Evolutionary conservation across 2,888 invertebrate genomes (phyloP).

Genomic region (Drosophila mimica): DNA sequence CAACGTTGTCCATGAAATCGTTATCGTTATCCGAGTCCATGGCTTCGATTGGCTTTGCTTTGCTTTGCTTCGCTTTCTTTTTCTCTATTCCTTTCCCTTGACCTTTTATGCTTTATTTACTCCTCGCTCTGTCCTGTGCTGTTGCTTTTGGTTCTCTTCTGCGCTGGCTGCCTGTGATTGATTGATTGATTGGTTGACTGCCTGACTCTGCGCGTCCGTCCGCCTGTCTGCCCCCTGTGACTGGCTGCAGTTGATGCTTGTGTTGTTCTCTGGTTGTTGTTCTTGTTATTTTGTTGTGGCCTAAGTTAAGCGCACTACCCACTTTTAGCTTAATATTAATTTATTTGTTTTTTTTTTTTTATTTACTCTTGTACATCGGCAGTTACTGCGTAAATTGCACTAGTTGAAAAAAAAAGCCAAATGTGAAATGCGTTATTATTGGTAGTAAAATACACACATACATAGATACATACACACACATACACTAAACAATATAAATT

Average conservation of each 20-base stretch:
- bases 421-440: conserved; percentile 28
- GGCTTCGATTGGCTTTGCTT: conserved; percentile 13
- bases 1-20: conserved; percentile 94
- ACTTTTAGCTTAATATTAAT: conserved; percentile 3
- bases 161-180: not conserved
- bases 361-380: conserved; percentile 6
- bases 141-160: not conserved
- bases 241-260: conserved; percentile 1
- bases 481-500: conserved; percentile 29
- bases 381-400: conserved; percentile 55
- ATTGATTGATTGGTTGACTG: not conserved
- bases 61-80: conserved; percentile 12
- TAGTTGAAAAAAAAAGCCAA: conserved; percentile 27
- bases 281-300: not conserved
- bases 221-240: conserved; percentile 20
- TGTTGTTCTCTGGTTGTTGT: not conserved
- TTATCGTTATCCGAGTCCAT: conserved; percentile 99
- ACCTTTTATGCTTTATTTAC: conserved; percentile 14
- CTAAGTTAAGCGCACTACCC: conserved; percentile 26
- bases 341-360: not conserved
- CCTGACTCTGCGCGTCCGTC: conserved; percentile 11
- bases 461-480: conserved; percentile 1
- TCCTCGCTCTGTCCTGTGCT: not conserved
- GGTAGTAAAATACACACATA: conserved; percentile 5
- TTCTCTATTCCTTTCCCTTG: not conserved